These are phyloP conservation scores for Lycocorax pyrrhopterus DNA, from an alignment of 2,113 vertebrate genomes.

Conservation along the genomic window DNA sequence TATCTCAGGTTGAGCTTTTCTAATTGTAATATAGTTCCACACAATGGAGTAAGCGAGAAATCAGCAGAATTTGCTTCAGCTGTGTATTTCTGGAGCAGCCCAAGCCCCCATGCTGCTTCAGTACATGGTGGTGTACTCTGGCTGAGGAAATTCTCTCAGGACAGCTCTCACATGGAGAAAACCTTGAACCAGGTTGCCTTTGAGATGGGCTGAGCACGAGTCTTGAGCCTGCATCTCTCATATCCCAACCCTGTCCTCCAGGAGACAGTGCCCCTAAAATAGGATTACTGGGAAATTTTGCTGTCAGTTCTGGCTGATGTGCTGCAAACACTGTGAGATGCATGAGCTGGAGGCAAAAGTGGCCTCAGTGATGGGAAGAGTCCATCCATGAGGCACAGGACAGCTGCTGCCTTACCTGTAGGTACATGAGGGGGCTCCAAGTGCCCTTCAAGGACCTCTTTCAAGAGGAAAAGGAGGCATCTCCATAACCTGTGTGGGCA, in stretches of 20 bases:
- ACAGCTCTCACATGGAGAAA: neutral
- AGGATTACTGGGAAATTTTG: neutral
- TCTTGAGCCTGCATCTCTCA: neutral
- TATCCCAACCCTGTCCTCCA: neutral
- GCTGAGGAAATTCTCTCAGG: neutral
- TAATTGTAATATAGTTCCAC: neutral
- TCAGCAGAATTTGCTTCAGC: neutral
- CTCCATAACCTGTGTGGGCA: neutral
- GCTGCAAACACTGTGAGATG: neutral
- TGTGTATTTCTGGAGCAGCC: neutral
- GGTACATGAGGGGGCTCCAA: neutral
- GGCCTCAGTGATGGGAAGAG: neutral
- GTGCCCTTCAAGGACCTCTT: neutral
- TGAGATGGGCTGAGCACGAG: accelerated
- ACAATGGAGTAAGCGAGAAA: neutral
- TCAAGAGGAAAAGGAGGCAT: neutral
- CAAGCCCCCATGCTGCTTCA: neutral
- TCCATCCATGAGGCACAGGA: neutral
- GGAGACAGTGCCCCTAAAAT: neutral
- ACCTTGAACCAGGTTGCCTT: neutral
- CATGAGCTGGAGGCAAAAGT: neutral
- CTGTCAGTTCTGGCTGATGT: neutral
- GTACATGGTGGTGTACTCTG: neutral
- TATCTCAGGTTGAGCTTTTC: neutral
- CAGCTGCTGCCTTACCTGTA: neutral